These are phyloP conservation scores for Bombus confusus DNA, from an alignment of 1,140 invertebrate species.

Conservation along the genomic window DNA sequence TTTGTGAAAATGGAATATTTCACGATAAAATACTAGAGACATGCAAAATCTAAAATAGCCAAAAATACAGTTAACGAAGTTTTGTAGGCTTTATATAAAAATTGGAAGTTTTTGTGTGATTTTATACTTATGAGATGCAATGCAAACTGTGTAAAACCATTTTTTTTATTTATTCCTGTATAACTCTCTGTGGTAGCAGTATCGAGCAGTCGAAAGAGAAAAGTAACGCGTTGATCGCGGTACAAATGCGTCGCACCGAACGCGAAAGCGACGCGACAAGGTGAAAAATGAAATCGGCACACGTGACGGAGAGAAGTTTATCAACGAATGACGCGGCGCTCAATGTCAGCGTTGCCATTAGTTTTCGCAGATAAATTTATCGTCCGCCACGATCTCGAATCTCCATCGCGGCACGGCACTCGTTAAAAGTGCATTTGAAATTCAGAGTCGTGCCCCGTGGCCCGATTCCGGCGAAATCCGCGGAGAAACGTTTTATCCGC, in stretches of 20 bases:
- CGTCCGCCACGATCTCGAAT: slow-evolving; percentile 19
- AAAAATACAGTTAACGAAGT: too few species aligned
- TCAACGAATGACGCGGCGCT: slow-evolving; percentile 3
- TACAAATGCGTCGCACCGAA: not conserved
- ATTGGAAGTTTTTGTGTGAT: not conserved
- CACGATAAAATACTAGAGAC: too few species aligned
- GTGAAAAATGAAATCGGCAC: not conserved
- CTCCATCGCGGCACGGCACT: not conserved
- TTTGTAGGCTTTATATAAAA: not conserved
- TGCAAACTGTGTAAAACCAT: not conserved
- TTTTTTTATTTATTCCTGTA: not conserved
- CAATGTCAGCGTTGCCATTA: slow-evolving; percentile 9
- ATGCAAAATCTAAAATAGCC: too few species aligned
- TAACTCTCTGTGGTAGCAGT: not conserved
- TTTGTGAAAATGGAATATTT: too few species aligned
- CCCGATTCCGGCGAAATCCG: slow-evolving; percentile 56
- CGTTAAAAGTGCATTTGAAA: slow-evolving; percentile 37
- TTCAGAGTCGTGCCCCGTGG: slow-evolving; percentile 40
- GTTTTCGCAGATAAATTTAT: slow-evolving; percentile 21
- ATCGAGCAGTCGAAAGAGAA: not conserved
- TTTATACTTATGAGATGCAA: not conserved
- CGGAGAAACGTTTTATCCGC: slow-evolving; percentile 38
- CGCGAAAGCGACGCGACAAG: slow-evolving; percentile 6
- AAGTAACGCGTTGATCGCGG: not conserved
- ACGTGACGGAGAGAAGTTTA: not conserved